Evolutionary conservation across 92 coral and sea anemone species (phyloP), one percentile per base, ranked within the genome.

Genomic region (Bergia puertoricense): DNA sequence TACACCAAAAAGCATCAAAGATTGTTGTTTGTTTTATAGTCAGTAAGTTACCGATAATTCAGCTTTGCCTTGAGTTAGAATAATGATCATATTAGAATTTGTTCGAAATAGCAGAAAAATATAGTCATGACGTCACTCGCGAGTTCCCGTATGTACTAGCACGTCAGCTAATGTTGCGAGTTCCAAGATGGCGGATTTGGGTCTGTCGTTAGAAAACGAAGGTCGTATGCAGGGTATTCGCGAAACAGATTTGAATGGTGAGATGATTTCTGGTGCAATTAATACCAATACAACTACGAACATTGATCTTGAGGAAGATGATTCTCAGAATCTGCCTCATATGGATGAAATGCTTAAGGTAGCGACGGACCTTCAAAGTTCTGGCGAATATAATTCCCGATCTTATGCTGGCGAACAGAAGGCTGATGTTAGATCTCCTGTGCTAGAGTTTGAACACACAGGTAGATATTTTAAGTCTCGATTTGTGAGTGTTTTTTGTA

Each of bases 271-370:
- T 89, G 98, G 95, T 68, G 98, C 96, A 30, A 95, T 95, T 88
- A 95, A 93, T 92, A 89, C 98, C 74, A 94, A 89, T 72, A 94
- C 97, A 85, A 97, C 95, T 73, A 92, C 98, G 42, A 87, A 91
- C 85, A 93, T 97, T 77, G 95, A 93, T 90, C 90, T 92, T 85
- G 95, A 90, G 38, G 98, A 93, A 81, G 96, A 93, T 46, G 92
- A 93, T n/a, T 78, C 96, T 9, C 92, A 85, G 40, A 94, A 93
- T 79, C 91, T 94, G 80, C 98, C 98, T 48, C 94, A 91, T 18
- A 97, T 97, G 98, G 99, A 97, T 75, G 99, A 97, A 94, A 97
- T 97, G 98, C 89, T 97, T 11, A 95, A 94, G 89, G 98, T 97
- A 69, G 99, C 99, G 18, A 97, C 99, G 43, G 99, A 97, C 90